These are phyloP conservation scores for Elmis aenea DNA, from an alignment of 2,888 invertebrate genomes.

Conservation along the genomic window DNA sequence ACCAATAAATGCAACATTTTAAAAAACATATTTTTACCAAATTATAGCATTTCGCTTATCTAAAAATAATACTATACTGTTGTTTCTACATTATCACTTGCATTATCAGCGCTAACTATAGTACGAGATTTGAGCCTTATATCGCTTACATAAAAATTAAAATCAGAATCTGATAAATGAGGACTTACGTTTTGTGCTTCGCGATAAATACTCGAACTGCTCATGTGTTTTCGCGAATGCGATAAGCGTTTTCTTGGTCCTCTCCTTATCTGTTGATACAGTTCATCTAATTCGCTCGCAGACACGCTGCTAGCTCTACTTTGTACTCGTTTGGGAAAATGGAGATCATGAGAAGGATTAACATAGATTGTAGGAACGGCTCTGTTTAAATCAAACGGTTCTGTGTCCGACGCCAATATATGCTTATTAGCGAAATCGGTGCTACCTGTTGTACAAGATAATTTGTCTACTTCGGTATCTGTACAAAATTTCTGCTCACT, in stretches of 20 bases:
- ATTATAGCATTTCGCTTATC: background rate
- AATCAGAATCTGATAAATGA: conserved; percentile 40
- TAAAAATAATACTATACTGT: conserved; percentile 19
- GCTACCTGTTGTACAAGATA: no score
- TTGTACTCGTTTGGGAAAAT: conserved; percentile 46
- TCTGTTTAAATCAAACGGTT: conserved; percentile 18
- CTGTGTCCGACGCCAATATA: no score
- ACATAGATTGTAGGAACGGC: conserved; percentile 43
- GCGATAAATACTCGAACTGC: conserved; percentile 8
- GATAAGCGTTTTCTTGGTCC: conserved; percentile 42
- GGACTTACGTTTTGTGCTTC: conserved; percentile 25
- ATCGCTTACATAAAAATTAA: conserved; percentile 34
- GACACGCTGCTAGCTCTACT: conserved; percentile 56
- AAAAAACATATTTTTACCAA: no score
- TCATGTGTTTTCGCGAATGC: conserved; percentile 15
- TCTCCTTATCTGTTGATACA: conserved; percentile 64
- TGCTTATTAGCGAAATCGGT: background rate
- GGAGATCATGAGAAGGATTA: conserved; percentile 48
- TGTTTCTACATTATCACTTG: conserved; percentile 35
- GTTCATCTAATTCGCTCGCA: conserved; percentile 60
- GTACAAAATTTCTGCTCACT: no score
- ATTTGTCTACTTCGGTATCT: no score
- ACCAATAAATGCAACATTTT: no score
- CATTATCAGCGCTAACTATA: conserved; percentile 26
- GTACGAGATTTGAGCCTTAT: conserved; percentile 23